Evolutionary conservation across 35 echinoderm and acorn worm genomes (phyloP).

Genomic region (Stichopus chloronotus): DNA sequence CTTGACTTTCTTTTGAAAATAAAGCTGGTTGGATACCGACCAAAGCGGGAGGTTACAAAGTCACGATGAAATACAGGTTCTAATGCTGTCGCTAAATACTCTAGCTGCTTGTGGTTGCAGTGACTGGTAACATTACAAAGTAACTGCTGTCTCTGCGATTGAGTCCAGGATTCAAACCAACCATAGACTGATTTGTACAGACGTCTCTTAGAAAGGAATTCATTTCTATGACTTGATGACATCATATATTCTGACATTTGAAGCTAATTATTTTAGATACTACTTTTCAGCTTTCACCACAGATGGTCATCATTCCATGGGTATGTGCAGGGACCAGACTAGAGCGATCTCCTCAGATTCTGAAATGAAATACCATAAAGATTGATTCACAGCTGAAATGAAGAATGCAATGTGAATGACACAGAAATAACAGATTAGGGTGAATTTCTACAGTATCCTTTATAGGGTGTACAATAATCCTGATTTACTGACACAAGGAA

Average conservation of each 20-base stretch:
- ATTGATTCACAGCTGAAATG: too few relatives aligned
- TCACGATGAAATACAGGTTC: constrained; percentile 98
- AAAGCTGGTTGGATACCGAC: constrained; percentile 67
- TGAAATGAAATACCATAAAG: too few relatives aligned
- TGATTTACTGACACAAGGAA: too few relatives aligned
- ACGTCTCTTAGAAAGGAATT: constrained; percentile 54
- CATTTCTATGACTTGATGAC: background rate
- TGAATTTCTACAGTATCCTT: too few relatives aligned
- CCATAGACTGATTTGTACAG: constrained; percentile 79
- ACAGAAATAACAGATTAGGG: too few relatives aligned
- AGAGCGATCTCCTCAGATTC: too few relatives aligned
- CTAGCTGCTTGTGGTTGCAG: constrained; percentile 75
- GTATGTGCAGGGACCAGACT: too few relatives aligned
- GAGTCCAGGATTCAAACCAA: constrained; percentile 97
- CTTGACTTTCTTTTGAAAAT: constrained; percentile 23
- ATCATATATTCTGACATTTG: background rate
- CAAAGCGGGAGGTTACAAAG: constrained; percentile 71
- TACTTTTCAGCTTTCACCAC: background rate
- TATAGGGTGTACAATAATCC: too few relatives aligned
- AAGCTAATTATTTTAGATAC: background rate
- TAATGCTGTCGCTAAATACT: constrained; percentile 89
- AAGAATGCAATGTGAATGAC: too few relatives aligned
- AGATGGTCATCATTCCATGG: too few relatives aligned
- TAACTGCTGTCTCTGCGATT: constrained; percentile 80
- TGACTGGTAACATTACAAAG: constrained; percentile 87